These are phyloP conservation scores for Tanypteryx hageni DNA, from an alignment of 2,888 invertebrate species.

Conservation along the genomic window DNA sequence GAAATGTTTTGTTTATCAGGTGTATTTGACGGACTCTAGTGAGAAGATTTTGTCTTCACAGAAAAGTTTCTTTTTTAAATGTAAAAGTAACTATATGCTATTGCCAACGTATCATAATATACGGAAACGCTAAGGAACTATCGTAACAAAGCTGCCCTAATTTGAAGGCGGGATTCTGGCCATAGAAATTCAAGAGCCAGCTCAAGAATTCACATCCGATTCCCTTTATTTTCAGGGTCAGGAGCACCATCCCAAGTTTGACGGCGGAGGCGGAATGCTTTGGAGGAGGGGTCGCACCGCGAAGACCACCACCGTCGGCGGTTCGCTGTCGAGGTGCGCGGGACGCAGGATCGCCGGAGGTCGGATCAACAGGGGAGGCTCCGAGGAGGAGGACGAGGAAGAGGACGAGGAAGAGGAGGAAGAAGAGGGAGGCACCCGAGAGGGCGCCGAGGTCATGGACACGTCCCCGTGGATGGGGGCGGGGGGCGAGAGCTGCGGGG, in stretches of 20 bases:
- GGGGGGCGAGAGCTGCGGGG: slow-evolving; percentile 87
- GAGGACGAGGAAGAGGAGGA: not conserved
- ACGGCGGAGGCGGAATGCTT: not conserved
- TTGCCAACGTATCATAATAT: too few species aligned
- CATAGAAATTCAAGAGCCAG: not conserved
- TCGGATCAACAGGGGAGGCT: not conserved
- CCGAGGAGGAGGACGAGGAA: not conserved
- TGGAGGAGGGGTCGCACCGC: not conserved
- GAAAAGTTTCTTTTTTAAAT: not conserved
- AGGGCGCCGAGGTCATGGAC: not conserved
- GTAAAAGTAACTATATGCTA: too few species aligned
- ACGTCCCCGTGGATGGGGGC: not conserved
- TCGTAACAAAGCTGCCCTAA: not conserved
- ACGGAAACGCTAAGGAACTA: not conserved
- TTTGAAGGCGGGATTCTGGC: not conserved
- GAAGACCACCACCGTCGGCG: not conserved
- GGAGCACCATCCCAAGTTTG: slow-evolving; percentile 28
- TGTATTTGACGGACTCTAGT: too few species aligned
- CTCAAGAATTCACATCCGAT: not conserved
- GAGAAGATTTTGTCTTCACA: too few species aligned
- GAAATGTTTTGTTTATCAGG: not conserved
- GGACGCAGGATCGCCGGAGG: slow-evolving; percentile 16
- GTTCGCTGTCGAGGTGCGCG: too few species aligned
- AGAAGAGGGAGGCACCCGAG: not conserved
- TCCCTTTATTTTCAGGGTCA: not conserved